Conservation (phyloP, 1,140 invertebrate genomes). For the Vollenhovia emeryi region DNA sequence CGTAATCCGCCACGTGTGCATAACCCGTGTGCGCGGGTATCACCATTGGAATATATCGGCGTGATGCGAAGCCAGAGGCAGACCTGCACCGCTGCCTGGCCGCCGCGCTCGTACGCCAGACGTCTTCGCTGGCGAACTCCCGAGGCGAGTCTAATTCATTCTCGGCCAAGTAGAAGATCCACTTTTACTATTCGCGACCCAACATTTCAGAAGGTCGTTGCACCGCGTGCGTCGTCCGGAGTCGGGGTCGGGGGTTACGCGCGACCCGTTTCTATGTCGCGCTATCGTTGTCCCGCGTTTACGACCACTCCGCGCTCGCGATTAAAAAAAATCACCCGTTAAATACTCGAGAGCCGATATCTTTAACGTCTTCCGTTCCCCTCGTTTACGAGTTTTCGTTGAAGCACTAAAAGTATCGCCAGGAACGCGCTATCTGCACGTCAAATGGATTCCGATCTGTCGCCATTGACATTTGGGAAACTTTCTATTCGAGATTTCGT, state of each 20-base stretch:
- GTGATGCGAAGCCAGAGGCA: no score
- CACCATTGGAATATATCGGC: slow-evolving; percentile 41
- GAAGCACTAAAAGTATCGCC: neutral
- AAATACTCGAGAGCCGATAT: slow-evolving; percentile 28
- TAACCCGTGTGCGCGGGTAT: slow-evolving; percentile 13
- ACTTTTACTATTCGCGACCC: slow-evolving; percentile 57
- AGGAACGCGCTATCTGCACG: neutral
- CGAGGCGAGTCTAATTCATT: slow-evolving; percentile 9
- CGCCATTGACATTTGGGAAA: neutral
- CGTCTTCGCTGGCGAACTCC: slow-evolving; percentile 9
- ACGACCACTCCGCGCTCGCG: slow-evolving; percentile 1
- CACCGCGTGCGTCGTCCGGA: neutral
- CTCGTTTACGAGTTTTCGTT: slow-evolving; percentile 20
- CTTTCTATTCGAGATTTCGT: neutral
- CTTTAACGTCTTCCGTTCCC: neutral
- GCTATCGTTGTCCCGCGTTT: slow-evolving; percentile 6
- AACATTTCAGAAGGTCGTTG: slow-evolving; percentile 40
- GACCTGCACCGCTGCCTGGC: slow-evolving; percentile 26
- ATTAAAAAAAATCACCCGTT: slow-evolving; percentile 2
- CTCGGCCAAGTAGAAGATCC: slow-evolving; percentile 34
- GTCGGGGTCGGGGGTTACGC: slow-evolving; percentile 4
- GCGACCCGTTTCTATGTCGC: neutral
- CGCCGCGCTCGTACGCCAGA: neutral
- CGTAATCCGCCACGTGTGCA: slow-evolving; percentile 63
- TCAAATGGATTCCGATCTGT: neutral